Conservation (phyloP, 2,797 vertebrate species). For the Pempheris klunzingeri region DNA sequence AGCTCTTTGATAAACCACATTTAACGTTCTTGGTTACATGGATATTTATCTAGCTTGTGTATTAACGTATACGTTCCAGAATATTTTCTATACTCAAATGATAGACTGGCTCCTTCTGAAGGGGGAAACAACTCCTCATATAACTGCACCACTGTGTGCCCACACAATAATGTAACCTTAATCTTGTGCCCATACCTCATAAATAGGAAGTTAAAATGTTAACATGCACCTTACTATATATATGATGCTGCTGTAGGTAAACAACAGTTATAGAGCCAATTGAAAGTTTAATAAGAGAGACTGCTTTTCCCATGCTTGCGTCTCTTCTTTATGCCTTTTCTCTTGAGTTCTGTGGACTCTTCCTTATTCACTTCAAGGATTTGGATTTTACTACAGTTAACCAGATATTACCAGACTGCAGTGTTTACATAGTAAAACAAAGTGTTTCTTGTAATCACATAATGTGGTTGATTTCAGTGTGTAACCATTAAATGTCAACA, state of each 20-base stretch:
- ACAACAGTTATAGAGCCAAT: neutral
- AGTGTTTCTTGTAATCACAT: conserved; percentile 14
- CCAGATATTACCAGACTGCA: neutral
- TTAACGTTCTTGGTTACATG: neutral
- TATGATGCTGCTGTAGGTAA: neutral
- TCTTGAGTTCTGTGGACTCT: neutral
- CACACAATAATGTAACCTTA: conserved; percentile 6
- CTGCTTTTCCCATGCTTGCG: neutral
- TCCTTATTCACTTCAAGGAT: neutral
- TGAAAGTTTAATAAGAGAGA: neutral
- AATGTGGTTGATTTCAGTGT: conserved; percentile 16
- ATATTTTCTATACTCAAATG: neutral
- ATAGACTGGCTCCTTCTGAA: neutral
- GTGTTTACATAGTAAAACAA: conserved; percentile 10
- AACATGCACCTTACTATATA: neutral
- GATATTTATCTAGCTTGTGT: neutral
- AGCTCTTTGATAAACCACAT: neutral
- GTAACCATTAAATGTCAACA: neutral
- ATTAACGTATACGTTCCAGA: neutral
- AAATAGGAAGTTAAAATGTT: conserved; percentile 6
- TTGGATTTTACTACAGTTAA: neutral
- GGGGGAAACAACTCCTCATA: neutral
- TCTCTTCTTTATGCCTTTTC: neutral
- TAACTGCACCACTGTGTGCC: neutral
- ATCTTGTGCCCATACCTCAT: neutral